A percentile compares a stretch with the other conserved stretches of the same genome.
These are phyloP conservation scores for Grammomys dolichurus DNA, from an alignment of 2,113 vertebrate species.

Conservation along the genomic window DNA sequence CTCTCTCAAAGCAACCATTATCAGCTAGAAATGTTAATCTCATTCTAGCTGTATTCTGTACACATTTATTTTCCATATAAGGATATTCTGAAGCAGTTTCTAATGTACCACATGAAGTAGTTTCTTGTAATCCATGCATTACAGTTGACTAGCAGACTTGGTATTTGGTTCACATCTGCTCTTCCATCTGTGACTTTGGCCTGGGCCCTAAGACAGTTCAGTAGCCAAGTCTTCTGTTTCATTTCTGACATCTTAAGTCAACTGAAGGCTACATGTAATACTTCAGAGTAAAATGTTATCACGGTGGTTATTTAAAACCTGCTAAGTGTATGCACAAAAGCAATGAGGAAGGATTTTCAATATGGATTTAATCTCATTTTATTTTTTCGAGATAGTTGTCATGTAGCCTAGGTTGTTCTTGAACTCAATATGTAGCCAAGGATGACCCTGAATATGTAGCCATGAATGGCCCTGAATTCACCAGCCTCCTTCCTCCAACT, in stretches of 20 bases:
- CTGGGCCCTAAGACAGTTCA: neutral
- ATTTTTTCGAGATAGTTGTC: neutral
- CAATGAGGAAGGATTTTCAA: neutral
- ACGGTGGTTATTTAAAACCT: neutral
- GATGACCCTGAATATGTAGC: neutral
- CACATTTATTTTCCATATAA: neutral
- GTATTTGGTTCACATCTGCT: neutral
- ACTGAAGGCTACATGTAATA: neutral
- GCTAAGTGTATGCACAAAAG: neutral
- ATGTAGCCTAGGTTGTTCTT: neutral
- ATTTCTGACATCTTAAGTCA: neutral
- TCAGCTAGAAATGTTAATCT: neutral
- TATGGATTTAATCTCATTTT: neutral
- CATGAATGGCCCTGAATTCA: neutral
- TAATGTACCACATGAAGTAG: neutral
- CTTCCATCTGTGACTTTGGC: conserved; percentile 1
- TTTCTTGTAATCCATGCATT: neutral
- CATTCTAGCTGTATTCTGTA: neutral
- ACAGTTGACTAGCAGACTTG: neutral
- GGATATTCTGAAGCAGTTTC: neutral
- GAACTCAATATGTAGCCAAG: neutral
- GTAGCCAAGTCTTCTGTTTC: neutral
- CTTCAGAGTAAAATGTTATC: neutral
- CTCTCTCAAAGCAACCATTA: neutral
- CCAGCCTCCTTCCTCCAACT: neutral